Evolutionary conservation across 2,113 vertebrate species (phyloP), one percentile per base, ranked within the genome.

Genomic region (Mohoua ochrocephala): DNA sequence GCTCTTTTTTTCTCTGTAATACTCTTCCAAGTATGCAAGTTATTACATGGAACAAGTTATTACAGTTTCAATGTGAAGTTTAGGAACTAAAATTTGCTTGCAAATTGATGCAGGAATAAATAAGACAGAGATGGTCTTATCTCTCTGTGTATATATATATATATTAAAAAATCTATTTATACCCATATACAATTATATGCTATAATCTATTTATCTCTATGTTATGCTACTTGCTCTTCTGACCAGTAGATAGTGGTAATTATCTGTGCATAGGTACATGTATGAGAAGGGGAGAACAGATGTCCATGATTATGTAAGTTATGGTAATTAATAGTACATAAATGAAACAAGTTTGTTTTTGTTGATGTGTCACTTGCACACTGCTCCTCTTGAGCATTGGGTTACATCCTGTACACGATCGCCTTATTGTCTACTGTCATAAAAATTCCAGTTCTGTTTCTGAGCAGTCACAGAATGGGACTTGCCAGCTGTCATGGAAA

Each of bases 351-450:
- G 98, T 98, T 98, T 97, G 93, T 98, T 98, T 98, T 99, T 99
- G 98, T 98, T 98, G 98, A 98, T 87, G 97, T 99, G 98, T 99
- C 99, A 99, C 97, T 98, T 98, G 97, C 98, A 99, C 97, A 93
- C 98, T 97, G 97, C 98, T 98, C 96, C 97, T 98, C 98, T 96
- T 98, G 97, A 97, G 91, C 97, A 96, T 98, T 98, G 98, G 97
- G 97, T 98, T 98, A 97, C 98, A 98, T 92, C 97, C 98, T 98
- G 98, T 95, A 97, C 98, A 98, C 96, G 98, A 98, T 98, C 94
- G 98, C 97, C 96, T 96, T 97, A 98, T 98, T 99, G 99, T 99
- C 96, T 98, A 93, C 95, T 98, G 96, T 98, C 98, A 98, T 98
- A 98, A 98, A 98, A 97, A 97, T 98, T 97, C 94, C 87, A 91